These are phyloP conservation scores for Sylvilagus floridanus DNA, from an alignment of 2,797 vertebrate genomes.

Conservation along the genomic window DNA sequence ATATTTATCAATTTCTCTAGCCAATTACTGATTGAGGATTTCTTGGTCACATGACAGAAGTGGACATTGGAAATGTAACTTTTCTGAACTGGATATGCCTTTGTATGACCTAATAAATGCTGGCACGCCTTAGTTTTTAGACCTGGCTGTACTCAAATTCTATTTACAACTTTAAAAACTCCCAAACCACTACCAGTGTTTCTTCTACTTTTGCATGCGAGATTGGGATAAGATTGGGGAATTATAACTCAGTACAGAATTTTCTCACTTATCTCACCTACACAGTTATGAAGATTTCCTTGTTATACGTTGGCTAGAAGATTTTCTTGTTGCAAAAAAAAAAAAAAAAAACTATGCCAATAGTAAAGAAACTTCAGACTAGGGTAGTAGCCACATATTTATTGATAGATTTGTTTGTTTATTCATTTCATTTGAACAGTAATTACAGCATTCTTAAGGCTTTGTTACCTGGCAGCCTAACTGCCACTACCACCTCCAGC, in stretches of 20 bases:
- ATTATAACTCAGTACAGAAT: conserved; percentile 31
- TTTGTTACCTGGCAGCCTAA: background rate
- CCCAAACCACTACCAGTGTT: background rate
- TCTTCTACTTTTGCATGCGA: background rate
- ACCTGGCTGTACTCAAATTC: background rate
- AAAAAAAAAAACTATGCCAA: background rate
- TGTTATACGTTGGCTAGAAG: background rate
- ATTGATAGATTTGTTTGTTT: background rate
- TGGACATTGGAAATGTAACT: background rate
- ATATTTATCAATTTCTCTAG: background rate
- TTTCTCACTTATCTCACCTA: background rate
- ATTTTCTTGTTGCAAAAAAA: background rate
- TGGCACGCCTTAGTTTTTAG: background rate
- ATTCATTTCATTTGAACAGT: background rate
- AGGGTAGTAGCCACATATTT: background rate
- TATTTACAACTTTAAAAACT: conserved; percentile 18
- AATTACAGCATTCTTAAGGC: background rate
- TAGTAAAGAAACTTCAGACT: conserved; percentile 8
- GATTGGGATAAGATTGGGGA: background rate
- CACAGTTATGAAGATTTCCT: background rate
- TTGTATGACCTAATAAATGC: background rate
- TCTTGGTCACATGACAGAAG: background rate
- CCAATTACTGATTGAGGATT: background rate
- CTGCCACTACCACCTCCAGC: background rate
- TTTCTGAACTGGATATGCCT: background rate